phyloP scores from a whole-genome alignment of 2,888 invertebrate species.

The Ctena decussata region DNA sequence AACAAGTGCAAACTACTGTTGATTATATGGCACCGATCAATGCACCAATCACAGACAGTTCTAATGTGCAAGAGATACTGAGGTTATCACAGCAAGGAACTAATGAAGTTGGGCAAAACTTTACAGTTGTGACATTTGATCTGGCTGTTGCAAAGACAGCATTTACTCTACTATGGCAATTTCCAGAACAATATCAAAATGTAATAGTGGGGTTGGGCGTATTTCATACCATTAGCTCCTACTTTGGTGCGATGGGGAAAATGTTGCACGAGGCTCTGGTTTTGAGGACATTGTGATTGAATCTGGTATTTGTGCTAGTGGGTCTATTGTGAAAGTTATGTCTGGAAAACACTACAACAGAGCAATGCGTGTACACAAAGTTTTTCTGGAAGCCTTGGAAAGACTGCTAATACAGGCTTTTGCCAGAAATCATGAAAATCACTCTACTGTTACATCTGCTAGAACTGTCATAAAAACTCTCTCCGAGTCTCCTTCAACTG shows the following conservation, averaged over 20 bases:
- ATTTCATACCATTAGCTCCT: constrained; percentile 56
- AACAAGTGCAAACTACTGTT: too few species aligned
- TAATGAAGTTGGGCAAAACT: constrained; percentile 46
- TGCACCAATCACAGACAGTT: too few species aligned
- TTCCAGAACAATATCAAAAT: constrained; percentile 15
- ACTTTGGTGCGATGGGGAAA: constrained; percentile 47
- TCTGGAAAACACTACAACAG: constrained; percentile 9
- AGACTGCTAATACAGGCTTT: not conserved
- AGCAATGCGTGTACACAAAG: constrained; percentile 56
- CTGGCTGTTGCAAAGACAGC: constrained; percentile 47
- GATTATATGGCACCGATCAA: too few species aligned
- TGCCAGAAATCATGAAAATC: not conserved
- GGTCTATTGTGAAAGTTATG: constrained; percentile 49
- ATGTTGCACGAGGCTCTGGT: constrained; percentile 47
- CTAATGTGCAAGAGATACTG: too few species aligned
- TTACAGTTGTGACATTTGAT: constrained; percentile 56
- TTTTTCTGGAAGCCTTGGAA: not conserved
- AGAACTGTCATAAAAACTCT: not conserved
- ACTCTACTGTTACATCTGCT: too few species aligned
- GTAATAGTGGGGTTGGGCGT: constrained; percentile 37
- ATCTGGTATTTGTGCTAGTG: constrained; percentile 49
- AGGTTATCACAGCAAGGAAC: too few species aligned
- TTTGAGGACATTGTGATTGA: constrained; percentile 44
- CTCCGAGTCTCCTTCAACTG: not conserved
- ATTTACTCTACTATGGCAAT: constrained; percentile 40